Conservation (phyloP, 1,140 invertebrate species). For the Probaryconus sp. region DNA sequence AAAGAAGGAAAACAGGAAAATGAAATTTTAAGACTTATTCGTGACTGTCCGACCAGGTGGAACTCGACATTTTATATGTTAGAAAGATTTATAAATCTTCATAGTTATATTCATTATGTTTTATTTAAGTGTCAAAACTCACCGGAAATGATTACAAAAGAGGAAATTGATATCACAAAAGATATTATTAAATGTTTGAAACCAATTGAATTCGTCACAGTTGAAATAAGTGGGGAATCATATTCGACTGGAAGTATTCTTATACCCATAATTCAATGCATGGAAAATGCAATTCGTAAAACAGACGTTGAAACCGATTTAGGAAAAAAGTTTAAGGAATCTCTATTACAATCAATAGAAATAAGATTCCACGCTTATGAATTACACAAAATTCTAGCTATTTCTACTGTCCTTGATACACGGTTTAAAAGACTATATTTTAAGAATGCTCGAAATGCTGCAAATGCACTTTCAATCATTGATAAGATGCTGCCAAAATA, state of each 20-base stretch:
- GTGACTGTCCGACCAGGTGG: conserved; percentile 66
- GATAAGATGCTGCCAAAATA: conserved; percentile 66
- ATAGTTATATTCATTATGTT: conserved; percentile 64
- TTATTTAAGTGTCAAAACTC: conserved; percentile 15
- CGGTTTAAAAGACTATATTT: conserved; percentile 22
- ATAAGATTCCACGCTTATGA: conserved; percentile 47
- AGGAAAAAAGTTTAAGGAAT: conserved; percentile 44
- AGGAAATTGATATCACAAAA: conserved; percentile 64
- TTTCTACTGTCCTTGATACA: conserved; percentile 12
- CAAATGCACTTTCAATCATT: conserved; percentile 68
- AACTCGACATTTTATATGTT: conserved; percentile 67
- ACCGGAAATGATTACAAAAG: conserved; percentile 32
- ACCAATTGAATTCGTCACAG: conserved; percentile 70
- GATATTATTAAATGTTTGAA: conserved; percentile 65
- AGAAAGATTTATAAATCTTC: conserved; percentile 56
- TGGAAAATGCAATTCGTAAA: conserved; percentile 64
- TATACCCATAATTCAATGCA: conserved; percentile 71
- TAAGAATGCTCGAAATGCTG: conserved; percentile 3
- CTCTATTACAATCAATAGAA: conserved; percentile 55
- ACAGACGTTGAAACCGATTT: conserved; percentile 51
- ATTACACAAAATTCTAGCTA: not conserved
- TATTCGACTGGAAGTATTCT: conserved; percentile 74
- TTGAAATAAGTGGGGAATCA: conserved; percentile 72
- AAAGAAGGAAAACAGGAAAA: conserved; percentile 37
- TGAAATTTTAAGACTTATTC: conserved; percentile 43